phyloP scores from a whole-genome alignment of 2,888 invertebrate species.

The Brachynemurus nebulosus region DNA sequence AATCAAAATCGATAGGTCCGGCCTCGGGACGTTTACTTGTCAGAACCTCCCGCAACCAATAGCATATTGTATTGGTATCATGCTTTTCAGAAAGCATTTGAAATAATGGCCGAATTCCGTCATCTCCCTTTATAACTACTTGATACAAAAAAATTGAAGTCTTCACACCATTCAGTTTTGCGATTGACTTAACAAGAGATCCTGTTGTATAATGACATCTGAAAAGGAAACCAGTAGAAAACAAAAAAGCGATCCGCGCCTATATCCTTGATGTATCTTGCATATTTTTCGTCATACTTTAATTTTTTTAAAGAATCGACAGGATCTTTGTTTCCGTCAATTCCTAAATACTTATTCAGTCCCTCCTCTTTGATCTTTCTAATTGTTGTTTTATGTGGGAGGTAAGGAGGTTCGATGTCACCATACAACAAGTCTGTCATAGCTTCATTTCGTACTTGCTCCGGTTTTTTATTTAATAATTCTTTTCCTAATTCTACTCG shows the following conservation, averaged over 20 bases:
- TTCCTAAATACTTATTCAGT: constrained; percentile 13
- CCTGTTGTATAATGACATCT: constrained; percentile 17
- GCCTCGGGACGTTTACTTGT: too few species aligned
- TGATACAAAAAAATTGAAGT: constrained; percentile 18
- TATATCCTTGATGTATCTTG: too few species aligned
- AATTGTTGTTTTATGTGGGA: constrained; percentile 7
- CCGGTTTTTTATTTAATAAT: constrained; percentile 14
- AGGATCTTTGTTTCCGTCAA: constrained; percentile 8
- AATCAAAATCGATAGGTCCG: too few species aligned
- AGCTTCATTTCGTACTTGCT: constrained; percentile 10
- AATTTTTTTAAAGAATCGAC: constrained; percentile 12
- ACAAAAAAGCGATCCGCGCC: too few species aligned
- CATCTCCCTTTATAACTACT: constrained; percentile 12
- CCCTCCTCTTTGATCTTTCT: constrained; percentile 13
- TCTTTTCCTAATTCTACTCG: constrained; percentile 12
- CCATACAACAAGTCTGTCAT: constrained; percentile 10
- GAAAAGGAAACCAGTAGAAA: constrained; percentile 16
- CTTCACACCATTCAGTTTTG: constrained; percentile 12
- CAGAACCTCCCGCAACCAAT: constrained; percentile 10
- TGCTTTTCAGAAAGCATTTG: too few species aligned
- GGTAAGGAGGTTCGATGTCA: constrained; percentile 5
- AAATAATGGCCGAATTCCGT: constrained; percentile 17
- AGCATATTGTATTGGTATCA: constrained; percentile 8
- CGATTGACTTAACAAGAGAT: constrained; percentile 12
- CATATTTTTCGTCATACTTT: constrained; percentile 12